Evolutionary conservation across 2,888 invertebrate genomes (phyloP).

Genomic region (Laothoe populi): DNA sequence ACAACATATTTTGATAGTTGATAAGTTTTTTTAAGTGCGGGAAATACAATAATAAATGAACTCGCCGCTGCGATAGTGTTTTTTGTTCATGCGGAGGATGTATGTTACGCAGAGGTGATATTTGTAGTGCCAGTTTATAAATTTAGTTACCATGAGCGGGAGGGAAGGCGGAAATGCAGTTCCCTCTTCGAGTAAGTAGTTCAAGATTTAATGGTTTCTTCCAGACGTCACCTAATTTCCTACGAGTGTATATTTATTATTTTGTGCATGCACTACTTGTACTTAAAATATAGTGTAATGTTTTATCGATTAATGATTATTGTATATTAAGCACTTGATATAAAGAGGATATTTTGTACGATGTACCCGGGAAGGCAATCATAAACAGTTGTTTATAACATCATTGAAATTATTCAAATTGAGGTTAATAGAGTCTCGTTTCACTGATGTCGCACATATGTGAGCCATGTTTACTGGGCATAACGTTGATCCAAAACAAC

Average conservation of each 20-base stretch:
- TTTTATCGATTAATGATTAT: constrained; percentile 43
- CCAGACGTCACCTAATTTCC: not conserved
- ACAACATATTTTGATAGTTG: constrained; percentile 64
- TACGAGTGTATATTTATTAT: not conserved
- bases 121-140: constrained; percentile 71
- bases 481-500: constrained; percentile 71
- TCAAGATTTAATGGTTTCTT: constrained; percentile 41
- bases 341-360: constrained; percentile 69
- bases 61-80: constrained; percentile 63
- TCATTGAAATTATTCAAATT: constrained; percentile 79
- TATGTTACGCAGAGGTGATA: constrained; percentile 77
- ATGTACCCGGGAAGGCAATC: constrained; percentile 70
- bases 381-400: constrained; percentile 73
- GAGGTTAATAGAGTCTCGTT: constrained; percentile 81
- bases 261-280: not conserved
- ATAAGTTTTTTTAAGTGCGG: constrained; percentile 63
- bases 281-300: not conserved
- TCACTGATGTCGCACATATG: constrained; percentile 80
- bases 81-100: constrained; percentile 68
- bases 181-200: constrained; percentile 81
- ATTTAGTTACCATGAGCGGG: constrained; percentile 80
- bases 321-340: constrained; percentile 59
- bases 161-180: constrained; percentile 83
- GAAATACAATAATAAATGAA: constrained; percentile 57
- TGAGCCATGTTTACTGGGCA: constrained; percentile 75